Evolutionary conservation across 2,113 vertebrate species (phyloP).

Genomic region (Laticauda laticaudata): DNA sequence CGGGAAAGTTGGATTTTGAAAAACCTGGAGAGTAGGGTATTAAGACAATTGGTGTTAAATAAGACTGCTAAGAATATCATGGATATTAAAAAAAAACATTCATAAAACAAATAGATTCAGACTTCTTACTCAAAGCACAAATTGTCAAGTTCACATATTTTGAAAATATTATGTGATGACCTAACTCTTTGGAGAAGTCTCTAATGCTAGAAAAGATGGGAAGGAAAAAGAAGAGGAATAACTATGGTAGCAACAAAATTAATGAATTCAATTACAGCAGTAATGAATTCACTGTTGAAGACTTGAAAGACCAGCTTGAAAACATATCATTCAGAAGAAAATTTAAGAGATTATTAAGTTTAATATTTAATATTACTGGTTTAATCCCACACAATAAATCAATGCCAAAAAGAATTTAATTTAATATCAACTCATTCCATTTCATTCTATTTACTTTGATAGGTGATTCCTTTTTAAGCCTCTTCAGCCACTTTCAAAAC

Average conservation of each 20-base stretch:
- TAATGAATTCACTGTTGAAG: neutral
- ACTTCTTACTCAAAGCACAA: neutral
- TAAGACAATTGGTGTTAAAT: neutral
- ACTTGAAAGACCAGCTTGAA: neutral
- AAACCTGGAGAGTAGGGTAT: neutral
- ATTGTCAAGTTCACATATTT: neutral
- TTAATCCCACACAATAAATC: neutral
- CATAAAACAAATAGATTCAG: neutral
- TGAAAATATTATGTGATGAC: neutral
- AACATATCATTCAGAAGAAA: neutral
- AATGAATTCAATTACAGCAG: neutral
- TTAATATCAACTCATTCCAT: neutral
- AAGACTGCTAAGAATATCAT: neutral
- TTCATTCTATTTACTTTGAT: neutral
- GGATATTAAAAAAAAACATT: neutral
- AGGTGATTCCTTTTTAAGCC: neutral
- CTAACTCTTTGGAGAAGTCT: neutral
- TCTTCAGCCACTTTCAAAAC: neutral
- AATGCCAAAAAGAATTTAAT: neutral
- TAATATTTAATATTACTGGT: no score
- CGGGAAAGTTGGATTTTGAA: neutral
- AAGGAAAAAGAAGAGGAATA: neutral
- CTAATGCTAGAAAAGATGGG: neutral
- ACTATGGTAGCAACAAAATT: neutral
- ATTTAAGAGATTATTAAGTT: neutral